phyloP scores from a whole-genome alignment of 1,140 invertebrate species.

The Leucophenga varia region DNA sequence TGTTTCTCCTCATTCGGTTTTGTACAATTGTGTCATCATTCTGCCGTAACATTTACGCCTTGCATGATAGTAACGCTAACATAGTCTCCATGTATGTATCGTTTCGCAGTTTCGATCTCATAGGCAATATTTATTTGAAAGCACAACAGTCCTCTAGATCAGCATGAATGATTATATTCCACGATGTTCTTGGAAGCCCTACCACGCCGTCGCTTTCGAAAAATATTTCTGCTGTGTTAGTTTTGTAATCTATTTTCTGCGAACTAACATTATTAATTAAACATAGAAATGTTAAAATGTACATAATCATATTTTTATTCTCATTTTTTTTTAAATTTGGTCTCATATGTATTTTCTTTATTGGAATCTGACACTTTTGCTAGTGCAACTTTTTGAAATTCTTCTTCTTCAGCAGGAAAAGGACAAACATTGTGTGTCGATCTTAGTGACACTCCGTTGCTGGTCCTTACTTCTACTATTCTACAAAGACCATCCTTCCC shows the following conservation, averaged over 20 bases:
- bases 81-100: no score
- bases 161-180: not conserved
- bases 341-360: not conserved
- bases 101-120: no score
- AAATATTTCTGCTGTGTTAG: constrained; percentile 3
- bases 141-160: not conserved
- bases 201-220: not conserved
- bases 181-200: not conserved
- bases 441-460: no score
- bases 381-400: no score
- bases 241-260: not conserved
- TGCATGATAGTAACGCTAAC: no score
- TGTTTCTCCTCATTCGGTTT: not conserved
- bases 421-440: constrained; percentile 16
- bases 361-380: not conserved
- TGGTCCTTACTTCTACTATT: no score
- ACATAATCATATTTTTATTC: not conserved
- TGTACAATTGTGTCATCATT: not conserved
- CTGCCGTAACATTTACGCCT: not conserved
- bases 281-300: not conserved
- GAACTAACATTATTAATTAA: not conserved
- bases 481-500: no score
- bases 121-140: no score
- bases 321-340: constrained; percentile 1
- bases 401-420: constrained; percentile 11